Base-by-base conservation (phyloP, 2,888 invertebrate genomes). In the Pristionchus japonicus region DNA sequence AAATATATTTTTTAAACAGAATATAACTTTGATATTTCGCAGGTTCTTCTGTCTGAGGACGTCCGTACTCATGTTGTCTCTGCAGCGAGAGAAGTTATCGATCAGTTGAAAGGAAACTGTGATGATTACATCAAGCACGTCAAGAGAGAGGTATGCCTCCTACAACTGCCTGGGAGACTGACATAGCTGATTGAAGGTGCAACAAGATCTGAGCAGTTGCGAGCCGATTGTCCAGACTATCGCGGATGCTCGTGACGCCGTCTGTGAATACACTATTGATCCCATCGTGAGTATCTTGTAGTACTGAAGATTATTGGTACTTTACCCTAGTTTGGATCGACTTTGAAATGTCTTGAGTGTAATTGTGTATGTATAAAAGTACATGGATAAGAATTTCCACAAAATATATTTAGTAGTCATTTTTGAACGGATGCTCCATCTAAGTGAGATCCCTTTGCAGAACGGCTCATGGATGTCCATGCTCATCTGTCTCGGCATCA, bases 401-500 rank as follows among this genome's bases (percentile, higher is more conserved):
- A n/a, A n/a, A n/a, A n/a, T n/a, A n/a, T n/a, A n/a, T n/a, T n/a
- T n/a, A n/a, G n/a, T n/a, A n/a, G n/a, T n/a, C n/a, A n/a, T n/a
- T n/a, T n/a, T n/a, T n/a, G n/a, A n/a, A n/a, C n/a, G n/a, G n/a
- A n/a, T n/a, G n/a, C n/a, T n/a, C 2, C 31, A 27, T 47, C 80
- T 9, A 80, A 27, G 15, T 80, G 20, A 80, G 13, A 11, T 6
- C 52, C 31, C 20, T 11, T 31, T 86, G 13, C 67, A 95, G 95
- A 95, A 95, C 93, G 95, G 95, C 7, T 94, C 95, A 40, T 95
- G 95, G 95, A 95, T 95, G 94, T 95, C 95, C 87, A 91, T 95
- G 90, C 94, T 95, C 9, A 94, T 95, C 92, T 94, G 95, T 88
- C 91, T 95, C 57, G 92, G 95, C 87, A 94, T 95, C 90, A 93